These are phyloP conservation scores for Caenorhabditis sp. DNA, from an alignment of 2,888 invertebrate species.

Conservation along the genomic window DNA sequence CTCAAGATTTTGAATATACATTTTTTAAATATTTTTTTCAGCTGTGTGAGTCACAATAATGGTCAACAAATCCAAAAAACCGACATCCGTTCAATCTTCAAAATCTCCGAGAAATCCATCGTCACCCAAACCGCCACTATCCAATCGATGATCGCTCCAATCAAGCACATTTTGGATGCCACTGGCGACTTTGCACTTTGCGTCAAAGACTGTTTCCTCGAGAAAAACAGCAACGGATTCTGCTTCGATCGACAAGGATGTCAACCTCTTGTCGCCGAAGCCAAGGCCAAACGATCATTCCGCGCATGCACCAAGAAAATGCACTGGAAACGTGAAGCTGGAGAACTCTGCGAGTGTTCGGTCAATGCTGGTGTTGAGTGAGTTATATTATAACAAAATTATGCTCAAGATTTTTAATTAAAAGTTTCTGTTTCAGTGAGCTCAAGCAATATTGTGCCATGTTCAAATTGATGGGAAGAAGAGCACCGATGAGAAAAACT, in stretches of 20 bases:
- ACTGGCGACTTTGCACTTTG: slow-evolving; percentile 64
- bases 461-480: slow-evolving; percentile 58
- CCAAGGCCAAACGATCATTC: slow-evolving; percentile 62
- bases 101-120: slow-evolving; percentile 59
- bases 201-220: slow-evolving; percentile 65
- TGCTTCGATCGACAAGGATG: slow-evolving; percentile 65
- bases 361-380: slow-evolving; percentile 62
- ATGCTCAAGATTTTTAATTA: too few species aligned
- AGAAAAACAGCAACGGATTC: slow-evolving; percentile 62
- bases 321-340: slow-evolving; percentile 66
- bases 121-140: slow-evolving; percentile 46
- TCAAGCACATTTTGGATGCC: slow-evolving; percentile 63
- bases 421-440: slow-evolving; percentile 60
- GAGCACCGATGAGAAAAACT: slow-evolving; percentile 37
- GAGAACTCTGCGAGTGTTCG: slow-evolving; percentile 66
- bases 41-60: slow-evolving; percentile 51
- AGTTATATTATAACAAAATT: slow-evolving; percentile 16
- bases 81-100: slow-evolving; percentile 64
- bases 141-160: slow-evolving; percentile 57
- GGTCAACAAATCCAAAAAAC: slow-evolving; percentile 63
- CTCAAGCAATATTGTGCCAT: slow-evolving; percentile 62
- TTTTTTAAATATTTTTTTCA: too few species aligned
- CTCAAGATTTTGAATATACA: too few species aligned
- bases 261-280: slow-evolving; percentile 60
- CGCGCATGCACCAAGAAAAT: slow-evolving; percentile 57